Evolutionary conservation across 2,113 vertebrate genomes (phyloP), one percentile per base, ranked within the genome.

Genomic region (Gnathonemus echidnorhynchus): DNA sequence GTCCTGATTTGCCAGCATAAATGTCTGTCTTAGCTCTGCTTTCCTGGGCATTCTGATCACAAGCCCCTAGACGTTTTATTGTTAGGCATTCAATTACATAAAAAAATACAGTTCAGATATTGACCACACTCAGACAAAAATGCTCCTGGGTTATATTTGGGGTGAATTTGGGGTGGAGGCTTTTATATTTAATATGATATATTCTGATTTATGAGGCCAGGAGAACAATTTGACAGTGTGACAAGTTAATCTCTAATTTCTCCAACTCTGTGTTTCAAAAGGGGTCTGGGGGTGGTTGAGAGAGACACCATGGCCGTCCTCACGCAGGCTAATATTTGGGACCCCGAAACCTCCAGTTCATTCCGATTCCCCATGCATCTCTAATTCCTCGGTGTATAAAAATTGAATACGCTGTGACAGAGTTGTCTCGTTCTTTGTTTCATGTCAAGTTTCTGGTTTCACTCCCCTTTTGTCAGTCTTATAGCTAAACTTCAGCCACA

Each of bases 161-260:
- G 91, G 89, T 91, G 91, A 77, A 77, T 17, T 77, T 77, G 91
- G 91, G 93, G 83, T 50, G 92, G 93, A 84, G 80, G 39, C 0
- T 21, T 19, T 83, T 8, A 35, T 4, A 42, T 84, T 93, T 95
- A 95, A 95, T 95, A 94, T 94, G 94, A 94, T 95, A 94, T 95
- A 96, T 96, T 96, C 94, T 95, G 95, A 97, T 96, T 96, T 96
- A 96, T 95, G 94, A 94, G 94, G 93, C 92, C 94, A 80, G 92
- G 92, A 91, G 94, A 94, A 94, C 94, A 94, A 94, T 95, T 93
- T 95, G 94, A 94, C 93, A 95, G 95, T 95, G 94, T 91, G 90
- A 95, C 94, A 94, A 94, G 93, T 94, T 93, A 95, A 95, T 95
- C 92, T 94, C 90, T 48, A 5, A 48, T 39, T 27, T 77, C 70